Conservation (phyloP, 2,113 vertebrate genomes). For the Amazona vittata region DNA sequence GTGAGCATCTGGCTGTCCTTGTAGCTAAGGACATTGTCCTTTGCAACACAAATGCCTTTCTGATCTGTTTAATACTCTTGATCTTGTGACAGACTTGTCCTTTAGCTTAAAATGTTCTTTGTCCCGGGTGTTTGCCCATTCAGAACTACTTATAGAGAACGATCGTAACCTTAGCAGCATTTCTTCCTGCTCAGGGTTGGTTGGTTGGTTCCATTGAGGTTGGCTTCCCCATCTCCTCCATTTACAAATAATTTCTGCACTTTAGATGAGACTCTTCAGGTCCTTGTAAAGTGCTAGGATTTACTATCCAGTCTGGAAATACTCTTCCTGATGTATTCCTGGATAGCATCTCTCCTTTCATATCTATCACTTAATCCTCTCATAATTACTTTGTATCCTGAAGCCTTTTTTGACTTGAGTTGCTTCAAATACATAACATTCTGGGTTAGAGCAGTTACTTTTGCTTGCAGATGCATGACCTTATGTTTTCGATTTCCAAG, state of each 20-base stretch:
- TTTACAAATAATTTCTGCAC: background rate
- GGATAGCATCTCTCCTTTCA: background rate
- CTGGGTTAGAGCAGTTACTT: background rate
- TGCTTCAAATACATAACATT: background rate
- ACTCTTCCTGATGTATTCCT: background rate
- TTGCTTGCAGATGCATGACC: background rate
- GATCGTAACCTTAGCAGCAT: background rate
- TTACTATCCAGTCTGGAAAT: background rate
- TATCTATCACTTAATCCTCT: background rate
- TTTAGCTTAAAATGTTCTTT: background rate
- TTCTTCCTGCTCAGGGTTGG: background rate
- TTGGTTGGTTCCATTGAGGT: background rate
- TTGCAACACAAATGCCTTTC: background rate
- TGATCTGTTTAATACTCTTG: background rate
- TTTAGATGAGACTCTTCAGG: background rate
- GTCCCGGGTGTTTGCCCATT: fast-evolving
- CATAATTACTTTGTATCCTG: background rate
- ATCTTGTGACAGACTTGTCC: background rate
- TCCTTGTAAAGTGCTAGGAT: background rate
- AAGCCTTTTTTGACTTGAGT: background rate
- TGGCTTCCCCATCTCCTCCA: background rate
- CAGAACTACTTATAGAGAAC: background rate
- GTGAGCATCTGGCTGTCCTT: background rate
- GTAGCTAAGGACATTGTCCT: background rate
- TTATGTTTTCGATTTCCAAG: background rate